Conservation (phyloP, 2,888 invertebrate genomes). For the Drosophila subquinaria region DNA sequence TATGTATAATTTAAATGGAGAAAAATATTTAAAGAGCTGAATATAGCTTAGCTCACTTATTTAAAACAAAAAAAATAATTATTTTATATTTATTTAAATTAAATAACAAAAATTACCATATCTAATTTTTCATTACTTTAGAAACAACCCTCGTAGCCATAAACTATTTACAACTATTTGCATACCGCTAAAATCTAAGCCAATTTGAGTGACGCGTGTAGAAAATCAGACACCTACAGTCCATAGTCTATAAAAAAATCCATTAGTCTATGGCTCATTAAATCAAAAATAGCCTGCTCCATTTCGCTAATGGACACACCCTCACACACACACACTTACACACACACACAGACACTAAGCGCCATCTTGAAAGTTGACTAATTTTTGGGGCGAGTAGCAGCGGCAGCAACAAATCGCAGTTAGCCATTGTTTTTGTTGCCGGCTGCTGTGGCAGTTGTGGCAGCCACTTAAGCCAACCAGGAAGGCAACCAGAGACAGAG, state of each 20-base stretch:
- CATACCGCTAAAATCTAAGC: slow-evolving; percentile 48
- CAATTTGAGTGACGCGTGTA: slow-evolving; percentile 42
- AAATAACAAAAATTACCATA: too few species aligned
- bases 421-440: slow-evolving; percentile 54
- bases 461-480: slow-evolving; percentile 69
- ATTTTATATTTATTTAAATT: too few species aligned
- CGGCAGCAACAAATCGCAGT: slow-evolving; percentile 62
- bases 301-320: slow-evolving; percentile 84
- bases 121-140: neutral
- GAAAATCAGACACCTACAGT: slow-evolving; percentile 29
- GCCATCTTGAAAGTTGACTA: slow-evolving; percentile 77
- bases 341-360: slow-evolving; percentile 28
- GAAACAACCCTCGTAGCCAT: slow-evolving; percentile 31
- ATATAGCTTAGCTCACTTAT: neutral
- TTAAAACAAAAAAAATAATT: neutral
- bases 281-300: slow-evolving; percentile 84
- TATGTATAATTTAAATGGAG: neutral
- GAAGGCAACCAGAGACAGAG: slow-evolving; percentile 34
- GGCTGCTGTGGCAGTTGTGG: slow-evolving; percentile 37
- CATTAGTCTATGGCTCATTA: slow-evolving; percentile 84
- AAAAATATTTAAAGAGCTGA: neutral
- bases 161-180: slow-evolving; percentile 50
- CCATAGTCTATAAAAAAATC: slow-evolving; percentile 56
- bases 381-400: slow-evolving; percentile 56
- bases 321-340: slow-evolving; percentile 26